phyloP scores from a whole-genome alignment of 2,797 vertebrate species.

The Protosalanx chinensis region DNA sequence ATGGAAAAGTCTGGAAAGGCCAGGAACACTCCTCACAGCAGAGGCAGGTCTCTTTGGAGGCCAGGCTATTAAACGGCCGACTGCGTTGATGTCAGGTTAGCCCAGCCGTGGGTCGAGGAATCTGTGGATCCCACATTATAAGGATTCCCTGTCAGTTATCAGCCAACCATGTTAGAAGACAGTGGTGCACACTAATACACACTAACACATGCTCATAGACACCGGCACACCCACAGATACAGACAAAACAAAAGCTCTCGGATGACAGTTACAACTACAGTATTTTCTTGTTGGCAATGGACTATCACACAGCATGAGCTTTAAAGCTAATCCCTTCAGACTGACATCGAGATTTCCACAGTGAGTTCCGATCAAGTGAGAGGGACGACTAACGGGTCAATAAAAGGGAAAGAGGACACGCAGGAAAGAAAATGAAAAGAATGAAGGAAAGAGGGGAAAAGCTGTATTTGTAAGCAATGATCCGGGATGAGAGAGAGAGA shows the following conservation, averaged over 20 bases:
- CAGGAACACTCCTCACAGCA: slow-evolving; percentile 33
- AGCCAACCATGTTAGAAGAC: not conserved
- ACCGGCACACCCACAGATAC: not conserved
- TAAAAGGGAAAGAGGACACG: not conserved
- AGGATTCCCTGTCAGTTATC: slow-evolving; percentile 7
- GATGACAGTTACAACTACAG: not conserved
- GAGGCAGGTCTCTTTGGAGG: slow-evolving; percentile 21
- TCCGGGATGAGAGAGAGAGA: not conserved
- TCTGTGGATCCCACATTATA: slow-evolving; percentile 14
- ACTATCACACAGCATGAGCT: not conserved
- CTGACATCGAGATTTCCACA: not conserved
- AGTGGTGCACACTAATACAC: not conserved
- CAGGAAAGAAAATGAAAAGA: not conserved
- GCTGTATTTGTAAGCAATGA: not conserved
- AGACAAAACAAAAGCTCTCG: not conserved
- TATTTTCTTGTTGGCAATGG: not conserved
- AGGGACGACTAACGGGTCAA: not conserved
- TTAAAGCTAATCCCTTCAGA: not conserved
- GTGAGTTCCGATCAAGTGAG: not conserved
- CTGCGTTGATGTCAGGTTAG: slow-evolving; percentile 23
- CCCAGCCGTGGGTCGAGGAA: slow-evolving; percentile 19
- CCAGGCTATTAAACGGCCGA: slow-evolving; percentile 17
- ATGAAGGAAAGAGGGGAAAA: not conserved
- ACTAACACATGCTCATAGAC: not conserved
- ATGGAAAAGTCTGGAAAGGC: slow-evolving; percentile 44